phyloP scores from a whole-genome alignment of 2,113 vertebrate species.

The Enhydra lutris region DNA sequence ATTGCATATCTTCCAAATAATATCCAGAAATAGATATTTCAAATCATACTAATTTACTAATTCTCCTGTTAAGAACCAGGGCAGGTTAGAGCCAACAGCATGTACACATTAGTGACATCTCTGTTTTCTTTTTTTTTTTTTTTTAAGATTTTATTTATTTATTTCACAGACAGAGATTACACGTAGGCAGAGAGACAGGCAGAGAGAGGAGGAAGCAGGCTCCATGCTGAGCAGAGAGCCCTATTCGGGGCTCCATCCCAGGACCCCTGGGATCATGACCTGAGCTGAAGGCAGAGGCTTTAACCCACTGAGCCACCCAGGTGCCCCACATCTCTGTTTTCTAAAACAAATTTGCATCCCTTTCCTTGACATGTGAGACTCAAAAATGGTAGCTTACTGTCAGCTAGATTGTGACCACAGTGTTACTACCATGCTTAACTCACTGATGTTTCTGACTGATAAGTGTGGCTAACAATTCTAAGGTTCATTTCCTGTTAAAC shows the following conservation, averaged over 20 bases:
- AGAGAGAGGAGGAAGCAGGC: too few relatives aligned
- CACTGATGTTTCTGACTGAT: conserved; percentile 2
- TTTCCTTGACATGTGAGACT: conserved; percentile 41
- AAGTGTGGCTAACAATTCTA: conserved; percentile 36
- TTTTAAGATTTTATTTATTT: too few relatives aligned
- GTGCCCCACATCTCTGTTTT: background rate
- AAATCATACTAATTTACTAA: background rate
- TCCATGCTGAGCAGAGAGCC: too few relatives aligned
- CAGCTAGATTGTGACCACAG: background rate
- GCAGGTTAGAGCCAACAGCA: conserved; percentile 1
- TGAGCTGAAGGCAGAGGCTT: too few relatives aligned
- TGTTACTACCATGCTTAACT: conserved; percentile 8
- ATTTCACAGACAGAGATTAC: too few relatives aligned
- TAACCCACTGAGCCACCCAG: too few relatives aligned
- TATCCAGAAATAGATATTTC: background rate
- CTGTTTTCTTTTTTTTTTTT: background rate
- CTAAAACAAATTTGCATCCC: background rate
- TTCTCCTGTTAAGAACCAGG: background rate
- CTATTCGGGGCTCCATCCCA: too few relatives aligned
- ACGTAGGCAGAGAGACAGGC: too few relatives aligned
- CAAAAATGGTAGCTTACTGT: conserved; percentile 33
- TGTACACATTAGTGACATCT: background rate
- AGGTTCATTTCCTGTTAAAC: conserved; percentile 50
- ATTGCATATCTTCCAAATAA: background rate
- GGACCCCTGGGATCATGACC: too few relatives aligned